These are phyloP conservation scores for Chauna torquata DNA, from an alignment of 2,113 vertebrate species.

Conservation along the genomic window DNA sequence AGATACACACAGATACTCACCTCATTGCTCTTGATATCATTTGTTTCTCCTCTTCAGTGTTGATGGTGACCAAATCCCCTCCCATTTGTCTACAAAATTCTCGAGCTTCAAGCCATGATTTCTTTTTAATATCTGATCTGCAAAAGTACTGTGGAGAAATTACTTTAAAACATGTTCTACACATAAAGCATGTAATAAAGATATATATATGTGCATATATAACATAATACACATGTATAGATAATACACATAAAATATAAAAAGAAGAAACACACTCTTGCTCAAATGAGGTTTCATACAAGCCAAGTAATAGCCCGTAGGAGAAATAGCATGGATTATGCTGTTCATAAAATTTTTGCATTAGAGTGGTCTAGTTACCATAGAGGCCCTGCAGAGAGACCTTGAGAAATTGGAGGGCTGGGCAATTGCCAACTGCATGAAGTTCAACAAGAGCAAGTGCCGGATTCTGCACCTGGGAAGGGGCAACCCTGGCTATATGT, in stretches of 20 bases:
- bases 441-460: too few relatives aligned
- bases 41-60: constrained; percentile 52
- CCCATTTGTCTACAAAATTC: constrained; percentile 86
- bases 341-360: background rate
- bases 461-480: too few relatives aligned
- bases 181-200: background rate
- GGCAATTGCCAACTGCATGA: too few relatives aligned
- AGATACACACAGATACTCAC: constrained; percentile 36
- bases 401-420: too few relatives aligned
- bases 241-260: background rate
- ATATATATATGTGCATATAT: background rate
- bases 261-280: background rate
- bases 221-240: background rate
- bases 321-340: background rate
- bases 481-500: too few relatives aligned
- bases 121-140: constrained; percentile 65
- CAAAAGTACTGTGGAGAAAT: constrained; percentile 57
- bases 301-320: background rate
- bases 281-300: background rate
- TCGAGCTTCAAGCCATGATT: constrained; percentile 85
- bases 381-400: too few relatives aligned
- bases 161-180: background rate
- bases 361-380: background rate
- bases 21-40: background rate
- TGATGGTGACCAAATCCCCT: constrained; percentile 86